These are phyloP conservation scores for Sinocyclocheilus anshuiensis DNA, from an alignment of 2,113 vertebrate genomes.

Conservation along the genomic window DNA sequence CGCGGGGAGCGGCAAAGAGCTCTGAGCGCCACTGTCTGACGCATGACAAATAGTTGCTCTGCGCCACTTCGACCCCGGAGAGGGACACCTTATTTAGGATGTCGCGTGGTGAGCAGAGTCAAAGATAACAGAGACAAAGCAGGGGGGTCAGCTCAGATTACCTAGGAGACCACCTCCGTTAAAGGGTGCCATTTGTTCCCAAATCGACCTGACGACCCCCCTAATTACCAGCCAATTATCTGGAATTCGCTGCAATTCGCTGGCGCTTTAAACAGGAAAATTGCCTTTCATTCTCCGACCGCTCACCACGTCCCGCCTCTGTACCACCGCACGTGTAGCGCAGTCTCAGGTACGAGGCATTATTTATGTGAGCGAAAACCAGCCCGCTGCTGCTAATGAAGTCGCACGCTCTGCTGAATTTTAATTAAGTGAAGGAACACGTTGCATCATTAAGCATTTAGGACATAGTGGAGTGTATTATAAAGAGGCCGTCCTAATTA, in stretches of 20 bases:
- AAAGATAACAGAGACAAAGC: conserved; percentile 69
- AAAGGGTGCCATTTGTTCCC: conserved; percentile 83
- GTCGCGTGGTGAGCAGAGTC: conserved; percentile 55
- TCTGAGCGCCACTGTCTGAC: conserved; percentile 49
- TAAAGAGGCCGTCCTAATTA: neutral
- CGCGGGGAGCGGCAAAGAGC: conserved; percentile 29
- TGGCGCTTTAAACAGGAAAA: conserved; percentile 70
- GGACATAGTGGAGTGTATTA: conserved; percentile 17
- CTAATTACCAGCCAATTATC: conserved; percentile 91
- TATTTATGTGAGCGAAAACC: conserved; percentile 53
- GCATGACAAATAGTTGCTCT: conserved; percentile 58
- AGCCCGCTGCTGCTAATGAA: conserved; percentile 42
- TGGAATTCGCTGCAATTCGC: conserved; percentile 76
- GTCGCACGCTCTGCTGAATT: conserved; percentile 50
- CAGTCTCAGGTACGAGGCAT: conserved; percentile 48
- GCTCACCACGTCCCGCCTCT: conserved; percentile 32
- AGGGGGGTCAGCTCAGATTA: conserved; percentile 73
- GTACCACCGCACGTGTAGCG: conserved; percentile 29
- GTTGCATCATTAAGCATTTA: conserved; percentile 45
- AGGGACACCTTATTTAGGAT: conserved; percentile 66
- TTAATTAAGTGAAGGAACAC: conserved; percentile 67
- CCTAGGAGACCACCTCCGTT: conserved; percentile 81
- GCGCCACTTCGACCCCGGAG: conserved; percentile 54
- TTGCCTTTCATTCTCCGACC: conserved; percentile 59
- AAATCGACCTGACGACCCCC: conserved; percentile 85